Base-by-base conservation (phyloP, 2,888 invertebrate genomes). In the Euphydryas editha region DNA sequence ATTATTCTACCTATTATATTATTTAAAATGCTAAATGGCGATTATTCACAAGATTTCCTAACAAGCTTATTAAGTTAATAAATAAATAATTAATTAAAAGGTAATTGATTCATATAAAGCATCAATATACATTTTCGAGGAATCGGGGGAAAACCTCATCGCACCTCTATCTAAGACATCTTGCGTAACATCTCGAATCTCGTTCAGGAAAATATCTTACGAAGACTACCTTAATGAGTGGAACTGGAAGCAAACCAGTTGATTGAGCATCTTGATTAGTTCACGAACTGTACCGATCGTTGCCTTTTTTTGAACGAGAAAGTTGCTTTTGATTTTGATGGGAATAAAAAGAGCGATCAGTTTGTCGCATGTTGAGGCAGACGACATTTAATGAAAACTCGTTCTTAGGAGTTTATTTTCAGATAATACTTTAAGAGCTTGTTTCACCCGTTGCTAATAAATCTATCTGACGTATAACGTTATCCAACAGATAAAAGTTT, bases 261-360 rank as follows among this genome's bases (percentile, higher is more conserved):
- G 36, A 44, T n/a, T n/a, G 62, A 21, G 42, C 58, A 63, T 63
- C 63, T 59, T 42, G 58, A 57, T 58, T 42, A 37, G 60, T 20
- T 37, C 17, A 30, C 36, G 47, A 20, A 13, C 11, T 21, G 54
- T 42, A 30, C 42, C 57, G 54, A 51, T 20, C 30, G 8, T 15
- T 51, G 39, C 36, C 37, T 57, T 57, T 57, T 56, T 62, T 2
- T 21, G 55, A 13, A 47, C 39, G 24, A 57, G 56, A 62, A 36
- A 36, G 54, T 54, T 17, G 30, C 10, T 54, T 36, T 17, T 15
- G 49, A n/a, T 54, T 36, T 54, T 54, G 10, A 36, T 54, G 36
- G 17, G 36, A 36, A 54, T 30, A 36, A 36, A 11, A 54, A 51
- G 11, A 7, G 13, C 13, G 11, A 36, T 36, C 36, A 37, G 4